These are phyloP conservation scores for Ganaspis sp. DNA, from an alignment of 1,140 invertebrate species.

Conservation along the genomic window DNA sequence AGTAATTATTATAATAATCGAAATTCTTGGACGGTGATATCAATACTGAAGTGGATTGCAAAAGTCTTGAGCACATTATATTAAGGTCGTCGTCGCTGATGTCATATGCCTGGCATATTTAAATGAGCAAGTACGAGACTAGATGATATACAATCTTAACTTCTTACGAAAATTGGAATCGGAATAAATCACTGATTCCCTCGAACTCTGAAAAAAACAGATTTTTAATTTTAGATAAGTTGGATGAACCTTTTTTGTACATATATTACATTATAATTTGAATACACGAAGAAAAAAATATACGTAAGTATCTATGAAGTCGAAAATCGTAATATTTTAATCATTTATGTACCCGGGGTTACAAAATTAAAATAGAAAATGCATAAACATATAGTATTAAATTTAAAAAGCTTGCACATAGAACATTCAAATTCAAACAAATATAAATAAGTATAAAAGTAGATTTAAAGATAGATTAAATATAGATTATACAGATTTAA, in stretches of 20 bases:
- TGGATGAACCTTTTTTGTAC: no score
- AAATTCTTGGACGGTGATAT: slow-evolving; percentile 6
- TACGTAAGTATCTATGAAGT: not conserved
- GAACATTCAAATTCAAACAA: no score
- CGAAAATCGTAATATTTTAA: no score
- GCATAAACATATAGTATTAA: no score
- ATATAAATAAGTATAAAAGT: no score
- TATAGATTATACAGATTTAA: no score
- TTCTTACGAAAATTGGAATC: not conserved
- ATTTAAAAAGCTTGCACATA: no score
- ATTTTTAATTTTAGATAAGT: not conserved
- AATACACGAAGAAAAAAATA: not conserved
- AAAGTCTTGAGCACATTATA: not conserved
- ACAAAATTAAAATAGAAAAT: no score
- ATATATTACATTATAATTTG: no score
- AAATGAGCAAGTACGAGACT: not conserved
- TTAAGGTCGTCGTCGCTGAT: slow-evolving; percentile 7
- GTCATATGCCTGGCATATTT: not conserved
- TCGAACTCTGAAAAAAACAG: not conserved
- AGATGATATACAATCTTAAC: not conserved
- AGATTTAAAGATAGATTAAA: no score
- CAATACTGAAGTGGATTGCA: not conserved
- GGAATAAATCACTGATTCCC: not conserved
- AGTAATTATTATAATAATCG: not conserved
- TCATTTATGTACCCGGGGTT: no score